Evolutionary conservation across 2,113 vertebrate genomes (phyloP), one percentile per base, ranked within the genome.

Genomic region (Podiceps cristatus): DNA sequence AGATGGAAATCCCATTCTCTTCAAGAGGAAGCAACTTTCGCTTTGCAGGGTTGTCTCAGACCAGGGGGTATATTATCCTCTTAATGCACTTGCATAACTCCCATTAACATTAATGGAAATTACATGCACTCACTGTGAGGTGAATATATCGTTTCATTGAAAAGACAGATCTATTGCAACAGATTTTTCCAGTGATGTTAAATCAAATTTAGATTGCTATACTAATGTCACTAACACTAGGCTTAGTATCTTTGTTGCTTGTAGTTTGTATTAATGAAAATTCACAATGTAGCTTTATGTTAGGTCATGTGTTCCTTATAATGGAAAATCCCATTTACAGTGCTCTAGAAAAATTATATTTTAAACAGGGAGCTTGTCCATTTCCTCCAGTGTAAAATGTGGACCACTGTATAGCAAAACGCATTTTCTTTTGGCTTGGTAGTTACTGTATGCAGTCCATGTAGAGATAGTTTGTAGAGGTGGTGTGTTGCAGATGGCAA

Each of bases 21-120:
- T 78, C 40, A 35, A 55, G 69, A 79, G 92, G 91, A 93, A 96
- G 77, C 80, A 95, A 69, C 88, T 95, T 95, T 79, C 67, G 60
- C 56, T 94, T 96, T n/a, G 64, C 67, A 81, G 69, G 64, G 73
- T 72, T 96, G 76, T 94, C 64, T 93, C 89, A 84, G 95, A 92
- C 87, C 91, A n/a, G 91, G 79, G 91, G 63, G 86, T 96, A 11
- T 47, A 72, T 96, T 97, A 91, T 96, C 88, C 85, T 91, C 88
- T 84, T 95, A 96, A 97, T 97, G 95, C 88, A 86, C 91, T 96
- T 97, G 75, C 90, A 72, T 97, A 97, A 97, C 94, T 95, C 5
- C 91, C 77, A 91, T 96, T 97, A 97, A 76, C 91, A 89, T 93
- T 96, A 86, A 93, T 97, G 93, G 94, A 86, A 93, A 94, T 90